These are phyloP conservation scores for Amphipoea lucens DNA, from an alignment of 2,888 invertebrate genomes.

Conservation along the genomic window DNA sequence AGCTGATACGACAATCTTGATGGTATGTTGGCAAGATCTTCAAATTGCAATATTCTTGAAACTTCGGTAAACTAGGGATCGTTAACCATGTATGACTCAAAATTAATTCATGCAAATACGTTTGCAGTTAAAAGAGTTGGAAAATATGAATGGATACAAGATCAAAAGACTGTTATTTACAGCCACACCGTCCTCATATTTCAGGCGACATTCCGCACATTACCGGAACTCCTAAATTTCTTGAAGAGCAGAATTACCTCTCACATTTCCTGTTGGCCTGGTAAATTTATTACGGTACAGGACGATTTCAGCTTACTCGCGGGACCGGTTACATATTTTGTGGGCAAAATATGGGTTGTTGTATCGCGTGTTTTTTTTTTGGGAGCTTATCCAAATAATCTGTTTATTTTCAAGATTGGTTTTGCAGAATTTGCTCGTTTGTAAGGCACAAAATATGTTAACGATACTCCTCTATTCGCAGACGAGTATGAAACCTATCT, in stretches of 20 bases:
- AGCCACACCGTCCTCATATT: conserved; percentile 46
- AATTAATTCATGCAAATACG: background rate
- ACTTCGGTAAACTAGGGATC: background rate
- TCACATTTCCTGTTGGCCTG: conserved; percentile 57
- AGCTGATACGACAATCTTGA: background rate
- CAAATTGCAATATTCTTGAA: background rate
- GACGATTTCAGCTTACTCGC: conserved; percentile 45
- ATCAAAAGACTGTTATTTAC: conserved; percentile 53
- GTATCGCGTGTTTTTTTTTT: conserved; percentile 7
- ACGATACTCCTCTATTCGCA: background rate
- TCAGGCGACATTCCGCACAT: conserved; percentile 39
- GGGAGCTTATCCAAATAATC: conserved; percentile 18
- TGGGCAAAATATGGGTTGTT: conserved; percentile 45
- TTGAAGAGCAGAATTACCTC: conserved; percentile 57
- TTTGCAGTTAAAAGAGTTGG: background rate
- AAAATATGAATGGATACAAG: conserved; percentile 14
- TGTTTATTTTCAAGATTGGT: conserved; percentile 5
- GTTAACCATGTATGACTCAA: background rate
- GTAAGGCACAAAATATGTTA: background rate
- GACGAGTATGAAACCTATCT: background rate
- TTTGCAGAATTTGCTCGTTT: conserved; percentile 1
- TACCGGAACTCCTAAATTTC: conserved; percentile 54
- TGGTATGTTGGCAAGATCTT: background rate
- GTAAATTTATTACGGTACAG: conserved; percentile 65
- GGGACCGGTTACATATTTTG: conserved; percentile 54